Percentiles rank a stretch among this genome's conserved stretches.
phyloP scores from a whole-genome alignment of 2,797 vertebrate species.

The Sphenodon punctatus region DNA sequence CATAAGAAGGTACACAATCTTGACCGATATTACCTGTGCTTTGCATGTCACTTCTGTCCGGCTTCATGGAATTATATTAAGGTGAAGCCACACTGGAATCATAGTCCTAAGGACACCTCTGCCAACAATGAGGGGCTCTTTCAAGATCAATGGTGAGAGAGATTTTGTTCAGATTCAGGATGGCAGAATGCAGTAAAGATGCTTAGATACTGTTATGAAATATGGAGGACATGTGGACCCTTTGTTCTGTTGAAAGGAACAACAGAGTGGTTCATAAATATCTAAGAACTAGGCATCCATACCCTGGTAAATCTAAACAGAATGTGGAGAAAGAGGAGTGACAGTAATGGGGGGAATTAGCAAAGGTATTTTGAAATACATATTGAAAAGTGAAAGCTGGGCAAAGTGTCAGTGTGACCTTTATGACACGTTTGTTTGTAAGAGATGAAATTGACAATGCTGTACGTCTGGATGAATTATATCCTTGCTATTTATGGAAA shows the following conservation, averaged over 20 bases:
- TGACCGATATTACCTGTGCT: too few relatives aligned
- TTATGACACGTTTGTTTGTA: not conserved
- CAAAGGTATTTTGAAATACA: not conserved
- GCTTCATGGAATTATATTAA: too few relatives aligned
- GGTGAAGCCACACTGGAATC: too few relatives aligned
- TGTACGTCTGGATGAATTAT: not conserved
- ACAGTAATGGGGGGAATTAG: not conserved
- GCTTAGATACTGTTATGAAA: not conserved
- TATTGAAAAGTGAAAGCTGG: not conserved
- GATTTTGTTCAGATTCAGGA: not conserved
- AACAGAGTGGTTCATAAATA: not conserved
- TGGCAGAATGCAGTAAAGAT: not conserved
- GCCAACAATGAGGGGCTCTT: not conserved
- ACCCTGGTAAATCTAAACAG: not conserved
- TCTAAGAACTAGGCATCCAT: not conserved
- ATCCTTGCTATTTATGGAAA: not conserved
- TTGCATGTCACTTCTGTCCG: too few relatives aligned
- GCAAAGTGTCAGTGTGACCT: not conserved
- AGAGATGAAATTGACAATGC: not conserved
- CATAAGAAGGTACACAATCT: too few relatives aligned
- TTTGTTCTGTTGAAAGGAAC: not conserved
- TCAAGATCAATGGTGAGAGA: not conserved
- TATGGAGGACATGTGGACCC: not conserved
- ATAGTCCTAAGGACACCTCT: too few relatives aligned
- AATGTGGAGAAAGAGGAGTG: not conserved